A percentile compares a stretch with the other conserved stretches of the same genome.
phyloP scores from a whole-genome alignment of 2,888 invertebrate genomes.

The Microctonus aethiopoides region DNA sequence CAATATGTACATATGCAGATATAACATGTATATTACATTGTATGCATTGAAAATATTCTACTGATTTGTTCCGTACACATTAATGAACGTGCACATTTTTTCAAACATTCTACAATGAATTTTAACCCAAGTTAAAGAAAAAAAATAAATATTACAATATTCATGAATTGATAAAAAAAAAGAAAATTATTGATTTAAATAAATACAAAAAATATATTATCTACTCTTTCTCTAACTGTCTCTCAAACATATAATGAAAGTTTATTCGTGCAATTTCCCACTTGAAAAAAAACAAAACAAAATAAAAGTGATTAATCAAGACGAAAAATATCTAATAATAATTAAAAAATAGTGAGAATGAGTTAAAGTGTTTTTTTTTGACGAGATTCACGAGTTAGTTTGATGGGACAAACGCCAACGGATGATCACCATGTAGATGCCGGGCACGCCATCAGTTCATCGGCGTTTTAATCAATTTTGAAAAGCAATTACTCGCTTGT shows the following conservation, averaged over 20 bases:
- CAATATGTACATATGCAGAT: background rate
- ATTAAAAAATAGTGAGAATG: background rate
- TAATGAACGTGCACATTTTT: background rate
- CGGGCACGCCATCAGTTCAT: constrained; percentile 40
- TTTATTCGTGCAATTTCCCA: background rate
- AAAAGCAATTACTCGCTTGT: constrained; percentile 58
- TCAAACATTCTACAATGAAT: background rate
- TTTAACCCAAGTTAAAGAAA: too few species aligned
- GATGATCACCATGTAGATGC: constrained; percentile 13
- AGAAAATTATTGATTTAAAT: background rate
- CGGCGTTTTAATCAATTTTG: constrained; percentile 56
- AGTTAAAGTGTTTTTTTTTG: background rate
- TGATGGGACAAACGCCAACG: constrained; percentile 12
- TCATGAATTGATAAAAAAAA: background rate
- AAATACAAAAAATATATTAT: too few species aligned
- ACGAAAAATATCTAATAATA: too few species aligned
- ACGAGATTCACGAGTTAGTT: background rate
- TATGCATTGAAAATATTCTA: background rate
- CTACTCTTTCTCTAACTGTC: too few species aligned
- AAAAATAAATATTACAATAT: background rate
- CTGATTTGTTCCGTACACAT: background rate
- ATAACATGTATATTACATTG: background rate
- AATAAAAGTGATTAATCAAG: background rate
- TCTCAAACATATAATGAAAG: background rate
- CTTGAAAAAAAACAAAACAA: background rate